phyloP scores from a whole-genome alignment of 1,140 invertebrate genomes.

The Phenacoccus solenopsis region DNA sequence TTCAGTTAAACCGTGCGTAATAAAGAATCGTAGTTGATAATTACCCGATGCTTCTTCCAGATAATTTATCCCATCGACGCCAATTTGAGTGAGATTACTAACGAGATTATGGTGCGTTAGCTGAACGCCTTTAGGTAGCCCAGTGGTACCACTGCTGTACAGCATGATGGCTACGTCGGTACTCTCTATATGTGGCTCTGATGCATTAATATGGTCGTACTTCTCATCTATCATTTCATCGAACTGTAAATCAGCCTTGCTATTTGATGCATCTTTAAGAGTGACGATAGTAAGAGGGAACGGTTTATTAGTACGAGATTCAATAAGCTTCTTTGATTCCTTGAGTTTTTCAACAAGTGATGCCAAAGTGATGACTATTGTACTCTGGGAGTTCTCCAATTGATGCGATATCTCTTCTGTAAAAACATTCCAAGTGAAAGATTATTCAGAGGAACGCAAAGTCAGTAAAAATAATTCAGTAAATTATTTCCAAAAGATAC shows the following conservation, averaged over 20 bases:
- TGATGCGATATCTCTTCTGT: slow-evolving; percentile 64
- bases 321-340: slow-evolving; percentile 35
- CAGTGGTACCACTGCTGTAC: slow-evolving; percentile 57
- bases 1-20: too few species aligned
- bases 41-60: slow-evolving; percentile 19
- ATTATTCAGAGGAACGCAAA: not conserved
- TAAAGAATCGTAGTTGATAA: too few species aligned
- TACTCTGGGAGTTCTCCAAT: slow-evolving; percentile 46
- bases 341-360: slow-evolving; percentile 34
- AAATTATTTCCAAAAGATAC: too few species aligned
- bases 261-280: not conserved
- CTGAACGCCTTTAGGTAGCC: slow-evolving; percentile 76
- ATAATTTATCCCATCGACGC: not conserved
- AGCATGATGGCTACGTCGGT: slow-evolving; percentile 35
- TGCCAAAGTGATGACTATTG: slow-evolving; percentile 52
- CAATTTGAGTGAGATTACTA: slow-evolving; percentile 5
- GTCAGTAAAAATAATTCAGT: too few species aligned
- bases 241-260: not conserved
- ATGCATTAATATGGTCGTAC: not conserved
- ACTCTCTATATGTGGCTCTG: not conserved
- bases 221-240: slow-evolving; percentile 20
- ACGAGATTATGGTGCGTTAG: slow-evolving; percentile 55
- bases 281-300: slow-evolving; percentile 10
- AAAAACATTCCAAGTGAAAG: slow-evolving; percentile 18
- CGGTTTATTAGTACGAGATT: slow-evolving; percentile 33